Evolutionary conservation across 2,113 vertebrate genomes (phyloP).

Genomic region (Mugil cephalus): DNA sequence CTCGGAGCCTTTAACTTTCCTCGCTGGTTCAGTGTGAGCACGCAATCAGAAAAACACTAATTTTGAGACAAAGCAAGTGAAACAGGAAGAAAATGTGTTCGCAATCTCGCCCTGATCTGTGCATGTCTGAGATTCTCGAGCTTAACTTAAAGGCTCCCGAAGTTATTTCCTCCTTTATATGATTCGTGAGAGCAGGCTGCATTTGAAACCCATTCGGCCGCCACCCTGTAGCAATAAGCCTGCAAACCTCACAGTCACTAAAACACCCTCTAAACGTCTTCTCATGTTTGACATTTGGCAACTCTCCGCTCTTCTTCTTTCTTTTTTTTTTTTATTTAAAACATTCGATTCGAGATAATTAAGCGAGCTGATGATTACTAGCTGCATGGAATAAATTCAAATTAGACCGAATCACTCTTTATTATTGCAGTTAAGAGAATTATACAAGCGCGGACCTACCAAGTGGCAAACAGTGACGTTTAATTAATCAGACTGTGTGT

Average conservation of each 20-base stretch:
- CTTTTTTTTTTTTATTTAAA: too few relatives aligned
- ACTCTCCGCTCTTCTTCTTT: not conserved
- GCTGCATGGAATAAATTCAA: not conserved
- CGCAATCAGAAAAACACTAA: slow-evolving; percentile 10
- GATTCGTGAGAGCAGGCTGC: not conserved
- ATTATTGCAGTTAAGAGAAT: not conserved
- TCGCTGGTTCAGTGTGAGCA: not conserved
- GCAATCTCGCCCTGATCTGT: not conserved
- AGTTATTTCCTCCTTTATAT: not conserved
- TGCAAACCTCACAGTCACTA: not conserved
- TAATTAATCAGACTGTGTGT: slow-evolving; percentile 19
- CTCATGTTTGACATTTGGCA: too few relatives aligned
- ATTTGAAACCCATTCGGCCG: slow-evolving; percentile 12
- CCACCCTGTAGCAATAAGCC: not conserved
- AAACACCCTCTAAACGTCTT: not conserved
- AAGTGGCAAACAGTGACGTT: not conserved
- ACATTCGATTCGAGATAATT: slow-evolving; percentile 7
- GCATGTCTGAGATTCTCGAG: not conserved
- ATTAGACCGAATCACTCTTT: not conserved
- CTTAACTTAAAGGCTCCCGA: not conserved
- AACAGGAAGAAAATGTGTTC: slow-evolving; percentile 20
- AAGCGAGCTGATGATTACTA: not conserved
- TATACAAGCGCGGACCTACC: not conserved
- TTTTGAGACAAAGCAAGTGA: slow-evolving; percentile 21
- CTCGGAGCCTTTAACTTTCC: slow-evolving; percentile 3